phyloP scores from a whole-genome alignment of 2,888 invertebrate genomes.

The Sabatieria punctata region DNA sequence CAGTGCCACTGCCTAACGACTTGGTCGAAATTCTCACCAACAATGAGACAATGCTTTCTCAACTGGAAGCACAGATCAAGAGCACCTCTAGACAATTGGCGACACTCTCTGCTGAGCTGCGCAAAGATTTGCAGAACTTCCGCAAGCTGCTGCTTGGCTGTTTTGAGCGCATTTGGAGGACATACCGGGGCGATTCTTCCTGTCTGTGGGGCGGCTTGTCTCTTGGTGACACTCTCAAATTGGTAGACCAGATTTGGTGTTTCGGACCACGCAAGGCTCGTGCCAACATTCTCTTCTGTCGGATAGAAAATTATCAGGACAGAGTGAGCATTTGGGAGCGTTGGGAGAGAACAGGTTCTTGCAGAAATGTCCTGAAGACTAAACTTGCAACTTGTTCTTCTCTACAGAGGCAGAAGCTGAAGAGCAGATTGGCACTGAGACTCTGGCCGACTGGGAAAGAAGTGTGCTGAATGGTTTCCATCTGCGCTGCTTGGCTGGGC shows the following conservation, averaged over 20 bases:
- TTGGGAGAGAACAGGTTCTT: too few relatives aligned
- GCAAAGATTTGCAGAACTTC: background rate
- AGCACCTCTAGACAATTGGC: background rate
- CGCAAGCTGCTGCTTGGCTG: background rate
- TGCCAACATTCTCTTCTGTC: constrained; percentile 71
- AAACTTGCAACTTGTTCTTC: too few relatives aligned
- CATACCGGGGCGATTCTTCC: background rate
- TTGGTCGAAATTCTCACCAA: constrained; percentile 53
- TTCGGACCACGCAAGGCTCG: constrained; percentile 76
- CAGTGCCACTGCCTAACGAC: constrained; percentile 53
- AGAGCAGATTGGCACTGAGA: too few relatives aligned
- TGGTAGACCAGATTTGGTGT: constrained; percentile 53
- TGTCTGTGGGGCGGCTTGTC: background rate
- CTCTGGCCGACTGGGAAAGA: too few relatives aligned
- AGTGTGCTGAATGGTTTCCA: constrained; percentile 14
- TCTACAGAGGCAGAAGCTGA: too few relatives aligned
- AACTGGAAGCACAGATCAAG: too few relatives aligned
- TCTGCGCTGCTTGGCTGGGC: constrained; percentile 51
- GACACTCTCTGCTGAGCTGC: constrained; percentile 8
- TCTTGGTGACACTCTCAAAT: background rate
- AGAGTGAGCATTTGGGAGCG: constrained; percentile 11
- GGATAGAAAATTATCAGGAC: constrained; percentile 47
- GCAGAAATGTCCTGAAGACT: too few relatives aligned
- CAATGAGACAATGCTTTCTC: constrained; percentile 50
- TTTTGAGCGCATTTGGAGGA: background rate